These are phyloP conservation scores for Echinops telfairi DNA, from an alignment of 2,113 vertebrate species.

Conservation along the genomic window DNA sequence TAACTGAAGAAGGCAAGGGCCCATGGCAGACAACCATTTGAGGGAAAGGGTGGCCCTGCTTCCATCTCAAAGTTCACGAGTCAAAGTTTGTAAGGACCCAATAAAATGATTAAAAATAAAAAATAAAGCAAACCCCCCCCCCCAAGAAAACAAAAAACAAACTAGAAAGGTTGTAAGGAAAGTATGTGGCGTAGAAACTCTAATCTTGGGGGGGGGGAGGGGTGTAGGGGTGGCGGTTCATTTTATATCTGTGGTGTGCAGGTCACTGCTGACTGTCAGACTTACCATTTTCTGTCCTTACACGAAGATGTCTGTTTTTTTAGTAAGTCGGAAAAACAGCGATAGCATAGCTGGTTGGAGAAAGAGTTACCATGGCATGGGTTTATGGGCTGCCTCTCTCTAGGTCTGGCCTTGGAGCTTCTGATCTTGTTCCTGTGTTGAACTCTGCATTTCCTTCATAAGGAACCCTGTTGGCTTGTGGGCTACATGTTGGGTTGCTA, in stretches of 20 bases:
- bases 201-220: too few relatives aligned
- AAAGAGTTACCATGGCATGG: background rate
- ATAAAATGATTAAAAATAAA: too few relatives aligned
- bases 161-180: too few relatives aligned
- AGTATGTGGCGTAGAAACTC: too few relatives aligned
- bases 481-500: too few relatives aligned
- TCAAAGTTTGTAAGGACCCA: background rate
- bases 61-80: background rate
- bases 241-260: too few relatives aligned
- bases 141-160: too few relatives aligned
- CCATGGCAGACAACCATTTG: too few relatives aligned
- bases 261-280: background rate
- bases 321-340: background rate
- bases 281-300: background rate
- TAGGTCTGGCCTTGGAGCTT: background rate
- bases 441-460: background rate
- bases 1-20: background rate
- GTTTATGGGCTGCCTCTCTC: background rate
- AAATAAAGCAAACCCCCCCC: too few relatives aligned
- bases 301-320: background rate
- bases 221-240: too few relatives aligned
- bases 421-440: background rate
- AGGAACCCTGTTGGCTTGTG: too few relatives aligned
- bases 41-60: background rate
- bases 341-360: background rate